phyloP scores from a whole-genome alignment of 2,797 vertebrate species.

The Bovichtus variegatus region DNA sequence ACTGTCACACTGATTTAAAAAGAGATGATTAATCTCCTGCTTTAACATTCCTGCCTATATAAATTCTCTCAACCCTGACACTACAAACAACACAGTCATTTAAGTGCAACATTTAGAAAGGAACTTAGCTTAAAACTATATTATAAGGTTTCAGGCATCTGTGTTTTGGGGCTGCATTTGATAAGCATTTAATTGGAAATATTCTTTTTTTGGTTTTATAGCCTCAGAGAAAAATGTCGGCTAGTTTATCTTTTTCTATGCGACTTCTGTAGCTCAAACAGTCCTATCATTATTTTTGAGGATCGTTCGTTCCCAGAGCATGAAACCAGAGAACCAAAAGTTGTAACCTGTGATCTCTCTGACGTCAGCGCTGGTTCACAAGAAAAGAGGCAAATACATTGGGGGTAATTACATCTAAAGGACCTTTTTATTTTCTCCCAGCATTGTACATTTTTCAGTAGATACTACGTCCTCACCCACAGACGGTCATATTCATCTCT shows the following conservation, averaged over 20 bases:
- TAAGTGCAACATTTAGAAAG: conserved; percentile 11
- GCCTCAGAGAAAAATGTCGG: not conserved
- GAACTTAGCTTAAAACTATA: not conserved
- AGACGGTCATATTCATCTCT: conserved; percentile 24
- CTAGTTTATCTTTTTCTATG: not conserved
- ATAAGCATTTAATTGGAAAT: not conserved
- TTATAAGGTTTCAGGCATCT: not conserved
- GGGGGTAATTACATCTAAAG: conserved; percentile 38
- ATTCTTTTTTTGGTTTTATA: not conserved
- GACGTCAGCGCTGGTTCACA: conserved; percentile 53
- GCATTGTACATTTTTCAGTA: conserved; percentile 24
- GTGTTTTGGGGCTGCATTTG: not conserved
- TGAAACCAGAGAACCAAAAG: conserved; percentile 38
- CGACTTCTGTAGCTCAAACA: conserved; percentile 21
- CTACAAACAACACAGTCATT: conserved; percentile 21
- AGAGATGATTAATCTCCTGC: conserved; percentile 9
- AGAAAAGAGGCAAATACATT: conserved; percentile 42
- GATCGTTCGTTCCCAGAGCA: conserved; percentile 40
- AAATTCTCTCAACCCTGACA: conserved; percentile 7
- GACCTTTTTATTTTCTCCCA: conserved; percentile 40
- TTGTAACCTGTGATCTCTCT: conserved; percentile 68
- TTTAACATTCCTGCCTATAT: conserved; percentile 8
- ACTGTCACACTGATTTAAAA: conserved; percentile 22
- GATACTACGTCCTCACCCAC: conserved; percentile 10
- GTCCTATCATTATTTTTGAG: conserved; percentile 41